A percentile compares a stretch with the other conserved stretches of the same genome.
phyloP scores from a whole-genome alignment of 2,888 invertebrate species.

The Cephus runcator region DNA sequence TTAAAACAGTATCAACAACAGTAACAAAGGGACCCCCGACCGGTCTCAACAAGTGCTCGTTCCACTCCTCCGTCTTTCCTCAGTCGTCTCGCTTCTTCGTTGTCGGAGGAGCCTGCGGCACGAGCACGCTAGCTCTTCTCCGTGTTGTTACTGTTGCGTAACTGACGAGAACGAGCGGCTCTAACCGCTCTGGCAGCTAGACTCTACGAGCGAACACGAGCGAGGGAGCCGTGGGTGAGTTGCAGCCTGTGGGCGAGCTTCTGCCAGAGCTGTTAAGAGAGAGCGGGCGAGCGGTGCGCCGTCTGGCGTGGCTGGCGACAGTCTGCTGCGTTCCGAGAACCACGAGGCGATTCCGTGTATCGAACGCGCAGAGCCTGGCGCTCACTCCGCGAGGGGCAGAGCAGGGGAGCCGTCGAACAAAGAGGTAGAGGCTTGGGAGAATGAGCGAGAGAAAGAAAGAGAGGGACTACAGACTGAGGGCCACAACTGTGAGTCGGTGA shows the following conservation, averaged over 20 bases:
- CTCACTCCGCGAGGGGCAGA: constrained; percentile 40
- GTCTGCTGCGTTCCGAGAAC: constrained; percentile 63
- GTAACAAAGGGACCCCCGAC: neutral
- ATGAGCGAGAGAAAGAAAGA: constrained; percentile 25
- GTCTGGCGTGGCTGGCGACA: constrained; percentile 64
- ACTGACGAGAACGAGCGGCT: constrained; percentile 35
- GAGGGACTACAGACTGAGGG: constrained; percentile 16
- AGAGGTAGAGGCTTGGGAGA: constrained; percentile 12
- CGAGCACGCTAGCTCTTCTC: constrained; percentile 39
- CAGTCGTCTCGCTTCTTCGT: neutral
- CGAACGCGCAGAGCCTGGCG: constrained; percentile 50
- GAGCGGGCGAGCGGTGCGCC: constrained; percentile 58
- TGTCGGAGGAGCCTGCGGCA: constrained; percentile 6
- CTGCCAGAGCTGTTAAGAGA: constrained; percentile 8
- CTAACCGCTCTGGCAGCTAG: constrained; percentile 15
- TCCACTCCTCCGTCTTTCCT: neutral
- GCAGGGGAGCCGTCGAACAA: constrained; percentile 21
- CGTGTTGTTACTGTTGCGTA: constrained; percentile 55
- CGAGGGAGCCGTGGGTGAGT: constrained; percentile 13
- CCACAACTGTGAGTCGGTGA: neutral
- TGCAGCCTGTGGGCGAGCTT: constrained; percentile 7
- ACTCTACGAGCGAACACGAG: constrained; percentile 13
- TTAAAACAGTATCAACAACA: neutral
- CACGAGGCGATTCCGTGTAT: constrained; percentile 64
- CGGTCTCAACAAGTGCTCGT: neutral